Conservation (phyloP, 1,140 invertebrate genomes). For the Macrotrachela quadricornifera region DNA sequence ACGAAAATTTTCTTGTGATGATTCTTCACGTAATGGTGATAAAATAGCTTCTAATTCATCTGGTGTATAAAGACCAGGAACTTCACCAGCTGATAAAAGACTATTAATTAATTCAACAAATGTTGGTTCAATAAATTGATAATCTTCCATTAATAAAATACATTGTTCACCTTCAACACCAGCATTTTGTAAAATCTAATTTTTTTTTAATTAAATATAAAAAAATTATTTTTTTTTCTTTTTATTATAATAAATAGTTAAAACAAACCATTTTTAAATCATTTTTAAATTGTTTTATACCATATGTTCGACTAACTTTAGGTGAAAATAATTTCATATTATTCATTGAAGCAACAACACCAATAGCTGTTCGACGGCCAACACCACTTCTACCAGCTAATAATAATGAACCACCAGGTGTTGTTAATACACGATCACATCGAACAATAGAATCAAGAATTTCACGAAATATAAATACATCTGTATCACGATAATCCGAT, state of each 20-base stretch:
- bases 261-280: conserved; percentile 38
- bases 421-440: conserved; percentile 40
- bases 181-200: conserved; percentile 46
- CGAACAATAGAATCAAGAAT: conserved; percentile 41
- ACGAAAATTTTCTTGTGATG: conserved; percentile 45
- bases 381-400: conserved; percentile 51
- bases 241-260: conserved; percentile 2
- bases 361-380: conserved; percentile 49
- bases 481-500: conserved; percentile 35
- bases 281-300: conserved; percentile 40
- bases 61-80: conserved; percentile 53
- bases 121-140: conserved; percentile 46
- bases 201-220: background rate
- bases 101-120: conserved; percentile 47
- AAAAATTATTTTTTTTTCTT: too few species aligned
- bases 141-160: conserved; percentile 59
- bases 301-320: conserved; percentile 37
- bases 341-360: conserved; percentile 47
- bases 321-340: conserved; percentile 43
- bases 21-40: conserved; percentile 44
- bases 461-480: conserved; percentile 41
- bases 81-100: conserved; percentile 46
- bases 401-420: conserved; percentile 43
- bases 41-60: conserved; percentile 58
- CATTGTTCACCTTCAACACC: conserved; percentile 55